Conservation (phyloP, 2,797 vertebrate species). For the Peromyscus attwateri region DNA sequence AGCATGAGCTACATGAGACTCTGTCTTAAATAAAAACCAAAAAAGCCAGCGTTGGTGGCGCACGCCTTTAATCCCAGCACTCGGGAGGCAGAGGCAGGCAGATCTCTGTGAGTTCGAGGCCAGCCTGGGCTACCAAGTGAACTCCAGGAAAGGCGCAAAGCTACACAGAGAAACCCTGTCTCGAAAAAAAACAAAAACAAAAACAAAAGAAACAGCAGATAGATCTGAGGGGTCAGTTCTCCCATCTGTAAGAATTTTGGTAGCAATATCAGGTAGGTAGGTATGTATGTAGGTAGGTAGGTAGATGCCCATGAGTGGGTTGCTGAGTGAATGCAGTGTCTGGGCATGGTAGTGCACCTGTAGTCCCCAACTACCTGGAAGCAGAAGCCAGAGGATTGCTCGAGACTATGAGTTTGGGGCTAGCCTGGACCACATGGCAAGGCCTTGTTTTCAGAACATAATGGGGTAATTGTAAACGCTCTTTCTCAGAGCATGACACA, state of each 20-base stretch:
- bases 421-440: neutral
- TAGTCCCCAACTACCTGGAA: neutral
- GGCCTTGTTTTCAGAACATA: neutral
- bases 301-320: neutral
- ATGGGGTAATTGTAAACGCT: neutral
- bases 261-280: neutral
- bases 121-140: too few relatives aligned
- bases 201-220: neutral
- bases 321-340: too few relatives aligned
- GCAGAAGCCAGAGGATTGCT: neutral
- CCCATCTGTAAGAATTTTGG: neutral
- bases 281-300: neutral
- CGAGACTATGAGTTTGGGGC: neutral
- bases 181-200: too few relatives aligned
- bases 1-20: neutral
- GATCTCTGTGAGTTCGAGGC: too few relatives aligned
- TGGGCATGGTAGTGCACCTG: neutral
- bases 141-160: too few relatives aligned
- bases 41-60: too few relatives aligned
- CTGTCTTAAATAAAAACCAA: neutral
- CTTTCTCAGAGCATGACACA: neutral
- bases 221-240: neutral
- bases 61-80: too few relatives aligned
- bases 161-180: too few relatives aligned
- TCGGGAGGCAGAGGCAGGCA: too few relatives aligned